phyloP scores from a whole-genome alignment of 2,888 invertebrate species.

The Drosophila pullipes region DNA sequence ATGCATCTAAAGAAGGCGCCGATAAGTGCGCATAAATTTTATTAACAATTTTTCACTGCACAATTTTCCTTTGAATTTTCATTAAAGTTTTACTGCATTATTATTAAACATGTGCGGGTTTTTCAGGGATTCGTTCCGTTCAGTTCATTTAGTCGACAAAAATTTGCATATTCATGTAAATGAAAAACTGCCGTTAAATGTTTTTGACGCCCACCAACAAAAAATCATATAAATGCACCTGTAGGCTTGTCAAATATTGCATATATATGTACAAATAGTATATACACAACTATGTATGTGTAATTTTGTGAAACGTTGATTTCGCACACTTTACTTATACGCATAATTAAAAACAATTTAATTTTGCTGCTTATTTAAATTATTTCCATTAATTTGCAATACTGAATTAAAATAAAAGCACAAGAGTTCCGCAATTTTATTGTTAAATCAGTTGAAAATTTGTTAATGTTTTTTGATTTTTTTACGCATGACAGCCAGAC shows the following conservation, averaged over 20 bases:
- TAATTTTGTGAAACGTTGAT: conserved; percentile 21
- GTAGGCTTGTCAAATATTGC: neutral
- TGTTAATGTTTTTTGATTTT: conserved; percentile 54
- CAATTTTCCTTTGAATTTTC: conserved; percentile 52
- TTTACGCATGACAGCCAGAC: conserved; percentile 37
- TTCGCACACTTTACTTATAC: conserved; percentile 44
- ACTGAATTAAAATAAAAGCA: neutral
- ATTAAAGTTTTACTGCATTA: conserved; percentile 43
- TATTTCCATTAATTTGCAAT: conserved; percentile 47
- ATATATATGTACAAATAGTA: neutral
- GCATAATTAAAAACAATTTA: conserved; percentile 63
- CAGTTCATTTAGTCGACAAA: conserved; percentile 31
- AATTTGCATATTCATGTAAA: conserved; percentile 68
- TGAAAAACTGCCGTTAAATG: conserved; percentile 66
- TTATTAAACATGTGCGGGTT: conserved; percentile 36
- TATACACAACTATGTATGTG: neutral
- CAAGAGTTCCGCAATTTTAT: conserved; percentile 52
- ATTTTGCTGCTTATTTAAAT: conserved; percentile 45
- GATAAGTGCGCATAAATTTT: conserved; percentile 36
- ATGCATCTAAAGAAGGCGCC: conserved; percentile 51
- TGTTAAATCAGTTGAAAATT: conserved; percentile 79
- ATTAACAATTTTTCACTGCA: conserved; percentile 34
- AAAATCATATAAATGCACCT: neutral
- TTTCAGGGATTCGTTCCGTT: conserved; percentile 2
- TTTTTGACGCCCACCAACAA: conserved; percentile 20